These are phyloP conservation scores for Struthidea cinerea DNA, from an alignment of 2,113 vertebrate genomes.

Conservation along the genomic window DNA sequence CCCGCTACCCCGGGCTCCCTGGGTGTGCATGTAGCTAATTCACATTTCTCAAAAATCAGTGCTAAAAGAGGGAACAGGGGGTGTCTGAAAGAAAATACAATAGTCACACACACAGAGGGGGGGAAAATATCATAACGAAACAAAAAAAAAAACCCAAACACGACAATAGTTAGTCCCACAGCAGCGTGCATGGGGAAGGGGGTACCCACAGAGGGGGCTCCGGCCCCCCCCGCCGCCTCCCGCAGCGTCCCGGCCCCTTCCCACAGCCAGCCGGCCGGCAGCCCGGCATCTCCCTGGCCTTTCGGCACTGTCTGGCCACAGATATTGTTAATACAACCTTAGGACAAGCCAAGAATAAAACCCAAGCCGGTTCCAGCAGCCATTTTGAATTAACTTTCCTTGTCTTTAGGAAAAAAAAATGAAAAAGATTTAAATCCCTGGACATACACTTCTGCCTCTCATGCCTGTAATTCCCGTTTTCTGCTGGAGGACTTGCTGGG, in stretches of 20 bases:
- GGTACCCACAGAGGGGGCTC: neutral
- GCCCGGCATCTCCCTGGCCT: neutral
- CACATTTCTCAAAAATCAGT: conserved; percentile 99
- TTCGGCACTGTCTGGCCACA: neutral
- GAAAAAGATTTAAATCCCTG: neutral
- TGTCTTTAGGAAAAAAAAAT: neutral
- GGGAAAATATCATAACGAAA: neutral
- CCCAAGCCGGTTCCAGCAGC: conserved; percentile 69
- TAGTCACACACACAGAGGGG: conserved; percentile 72
- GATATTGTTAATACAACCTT: conserved; percentile 42
- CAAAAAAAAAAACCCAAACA: neutral
- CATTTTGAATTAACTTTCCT: conserved; percentile 76
- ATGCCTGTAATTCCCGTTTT: neutral
- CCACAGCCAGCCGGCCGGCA: neutral
- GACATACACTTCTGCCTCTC: neutral
- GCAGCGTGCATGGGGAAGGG: neutral
- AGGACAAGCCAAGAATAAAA: conserved; percentile 63
- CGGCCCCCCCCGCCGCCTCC: neutral
- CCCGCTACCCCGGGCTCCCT: conserved; percentile 98
- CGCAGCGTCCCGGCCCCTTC: neutral
- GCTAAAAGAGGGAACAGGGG: conserved; percentile 98
- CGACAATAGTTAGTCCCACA: conserved; percentile 54
- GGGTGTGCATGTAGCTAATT: conserved; percentile 99
- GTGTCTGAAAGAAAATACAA: conserved; percentile 93
- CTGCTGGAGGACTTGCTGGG: neutral